A percentile compares a stretch with the other conserved stretches of the same genome.
phyloP scores from a whole-genome alignment of 1,140 invertebrate genomes.

The Heliconius hermathena region DNA sequence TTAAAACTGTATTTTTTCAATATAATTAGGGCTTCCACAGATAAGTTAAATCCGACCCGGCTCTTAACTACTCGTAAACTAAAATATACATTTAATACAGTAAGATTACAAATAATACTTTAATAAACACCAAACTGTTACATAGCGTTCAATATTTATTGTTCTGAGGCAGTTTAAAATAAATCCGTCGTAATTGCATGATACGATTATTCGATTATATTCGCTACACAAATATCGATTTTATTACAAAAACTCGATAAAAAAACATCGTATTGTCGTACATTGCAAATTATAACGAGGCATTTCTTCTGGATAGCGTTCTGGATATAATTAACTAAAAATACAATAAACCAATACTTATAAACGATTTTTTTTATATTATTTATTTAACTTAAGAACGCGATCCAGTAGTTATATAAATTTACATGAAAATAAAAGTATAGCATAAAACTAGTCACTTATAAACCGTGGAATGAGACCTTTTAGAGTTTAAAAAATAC shows the following conservation, averaged over 20 bases:
- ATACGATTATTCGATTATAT: constrained; percentile 9
- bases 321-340: not conserved
- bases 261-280: constrained; percentile 9
- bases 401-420: not conserved
- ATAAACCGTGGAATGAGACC: constrained; percentile 54
- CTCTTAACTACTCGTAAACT: constrained; percentile 48
- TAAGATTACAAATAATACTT: constrained; percentile 68
- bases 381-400: not conserved
- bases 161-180: constrained; percentile 35
- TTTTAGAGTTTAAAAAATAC: constrained; percentile 44
- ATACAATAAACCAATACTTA: constrained; percentile 2
- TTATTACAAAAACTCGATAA: constrained; percentile 16
- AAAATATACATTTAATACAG: constrained; percentile 62
- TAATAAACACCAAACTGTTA: constrained; percentile 49
- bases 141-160: constrained; percentile 55
- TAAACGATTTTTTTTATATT: not conserved
- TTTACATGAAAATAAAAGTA: constrained; percentile 46
- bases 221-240: constrained; percentile 4
- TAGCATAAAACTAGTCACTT: not conserved
- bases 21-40: not conserved
- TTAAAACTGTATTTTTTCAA: not conserved
- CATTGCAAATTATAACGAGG: constrained; percentile 7
- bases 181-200: not conserved
- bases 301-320: not conserved
- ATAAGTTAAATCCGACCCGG: not conserved